Conservation (phyloP, 1,140 invertebrate species). For the Sesamia nonagrioides region DNA sequence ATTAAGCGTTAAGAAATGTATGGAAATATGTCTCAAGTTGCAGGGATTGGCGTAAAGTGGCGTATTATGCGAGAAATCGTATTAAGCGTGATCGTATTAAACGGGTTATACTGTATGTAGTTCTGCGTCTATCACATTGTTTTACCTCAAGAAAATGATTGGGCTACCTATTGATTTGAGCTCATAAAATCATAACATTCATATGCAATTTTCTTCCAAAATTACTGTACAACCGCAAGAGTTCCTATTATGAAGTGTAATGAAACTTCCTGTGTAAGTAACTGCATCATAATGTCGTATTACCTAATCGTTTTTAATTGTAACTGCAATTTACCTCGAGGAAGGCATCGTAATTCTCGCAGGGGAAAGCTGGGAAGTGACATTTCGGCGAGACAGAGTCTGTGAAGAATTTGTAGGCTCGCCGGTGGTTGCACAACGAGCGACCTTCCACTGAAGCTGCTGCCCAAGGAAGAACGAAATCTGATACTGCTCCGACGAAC, state of each 20-base stretch:
- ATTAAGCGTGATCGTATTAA: no score
- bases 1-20: no score
- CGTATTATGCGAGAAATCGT: no score
- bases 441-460: constrained; percentile 94
- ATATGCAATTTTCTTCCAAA: constrained; percentile 27
- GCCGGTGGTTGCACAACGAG: constrained; percentile 96
- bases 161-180: background rate
- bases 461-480: constrained; percentile 95
- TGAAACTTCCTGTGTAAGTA: background rate
- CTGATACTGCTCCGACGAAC: constrained; percentile 96
- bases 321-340: constrained; percentile 88
- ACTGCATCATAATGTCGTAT: background rate
- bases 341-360: constrained; percentile 95
- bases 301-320: background rate
- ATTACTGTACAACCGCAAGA: constrained; percentile 8
- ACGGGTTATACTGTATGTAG: no score
- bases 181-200: background rate
- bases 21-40: no score
- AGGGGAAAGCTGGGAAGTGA: constrained; percentile 95
- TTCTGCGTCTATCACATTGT: background rate
- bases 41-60: no score
- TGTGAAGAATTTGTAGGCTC: constrained; percentile 97
- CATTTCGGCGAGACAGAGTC: constrained; percentile 97
- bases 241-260: constrained; percentile 2
- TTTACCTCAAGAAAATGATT: constrained; percentile 14